Evolutionary conservation across 1,140 invertebrate genomes (phyloP).

Genomic region (Bombus polaris): DNA sequence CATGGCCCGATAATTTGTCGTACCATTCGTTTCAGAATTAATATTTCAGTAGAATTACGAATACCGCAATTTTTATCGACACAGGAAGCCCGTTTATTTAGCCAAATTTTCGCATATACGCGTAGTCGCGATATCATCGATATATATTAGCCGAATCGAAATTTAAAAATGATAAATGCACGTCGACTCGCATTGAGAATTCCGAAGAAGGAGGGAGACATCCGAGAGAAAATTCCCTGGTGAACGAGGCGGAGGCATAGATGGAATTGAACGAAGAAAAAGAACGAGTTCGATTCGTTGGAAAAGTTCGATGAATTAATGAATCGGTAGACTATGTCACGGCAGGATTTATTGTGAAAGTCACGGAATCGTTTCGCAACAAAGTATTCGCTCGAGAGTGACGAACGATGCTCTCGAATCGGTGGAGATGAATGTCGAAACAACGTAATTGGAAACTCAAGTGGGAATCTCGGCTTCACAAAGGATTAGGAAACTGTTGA

Average conservation of each 20-base stretch:
- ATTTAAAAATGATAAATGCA: not conserved
- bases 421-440: slow-evolving; percentile 34
- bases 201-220: not conserved
- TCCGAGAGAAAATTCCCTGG: not conserved
- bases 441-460: slow-evolving; percentile 40
- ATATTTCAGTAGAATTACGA: too few species aligned
- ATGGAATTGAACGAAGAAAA: not conserved
- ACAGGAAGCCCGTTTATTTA: not conserved
- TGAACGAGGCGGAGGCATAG: not conserved
- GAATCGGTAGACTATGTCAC: slow-evolving; percentile 10
- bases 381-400: slow-evolving; percentile 34
- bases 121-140: not conserved
- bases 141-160: not conserved
- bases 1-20: too few species aligned
- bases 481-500: slow-evolving; percentile 9
- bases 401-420: slow-evolving; percentile 43
- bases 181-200: too few species aligned
- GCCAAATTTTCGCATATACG: not conserved
- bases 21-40: too few species aligned
- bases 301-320: slow-evolving; percentile 46
- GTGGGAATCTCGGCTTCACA: not conserved
- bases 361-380: slow-evolving; percentile 7
- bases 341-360: slow-evolving; percentile 26
- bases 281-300: not conserved
- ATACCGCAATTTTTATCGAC: too few species aligned